These are phyloP conservation scores for Tenthredo distinguenda DNA, from an alignment of 2,888 invertebrate genomes.

Conservation along the genomic window DNA sequence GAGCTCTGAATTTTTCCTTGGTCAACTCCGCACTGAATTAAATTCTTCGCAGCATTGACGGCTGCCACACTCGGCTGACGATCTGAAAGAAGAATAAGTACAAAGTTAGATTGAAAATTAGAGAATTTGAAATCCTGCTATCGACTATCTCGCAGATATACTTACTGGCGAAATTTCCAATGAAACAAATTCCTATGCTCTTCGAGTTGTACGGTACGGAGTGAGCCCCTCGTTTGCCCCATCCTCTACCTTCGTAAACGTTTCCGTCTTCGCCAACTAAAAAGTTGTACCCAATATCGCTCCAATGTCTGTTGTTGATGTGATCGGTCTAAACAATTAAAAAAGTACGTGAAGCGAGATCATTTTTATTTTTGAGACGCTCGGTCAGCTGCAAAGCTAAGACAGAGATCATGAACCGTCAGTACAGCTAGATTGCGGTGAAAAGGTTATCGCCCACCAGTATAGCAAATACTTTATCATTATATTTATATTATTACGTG, in stretches of 20 bases:
- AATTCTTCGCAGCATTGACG: conserved; percentile 81
- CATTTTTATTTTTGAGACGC: not conserved
- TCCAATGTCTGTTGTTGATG: conserved; percentile 67
- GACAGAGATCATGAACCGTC: not conserved
- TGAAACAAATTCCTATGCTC: conserved; percentile 86
- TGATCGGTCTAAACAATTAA: conserved; percentile 65
- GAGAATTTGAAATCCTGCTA: not conserved
- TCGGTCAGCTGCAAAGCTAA: not conserved
- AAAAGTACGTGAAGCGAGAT: not conserved
- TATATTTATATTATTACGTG: not conserved
- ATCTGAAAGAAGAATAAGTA: conserved; percentile 57
- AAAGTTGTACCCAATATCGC: conserved; percentile 73
- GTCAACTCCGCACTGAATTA: conserved; percentile 83
- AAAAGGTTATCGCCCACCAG: conserved; percentile 21
- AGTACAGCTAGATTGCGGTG: not conserved
- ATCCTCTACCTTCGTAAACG: conserved; percentile 73
- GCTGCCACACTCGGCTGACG: conserved; percentile 65
- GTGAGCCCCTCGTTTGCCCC: conserved; percentile 70
- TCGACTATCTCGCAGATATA: conserved; percentile 56
- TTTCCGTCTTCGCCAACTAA: conserved; percentile 73
- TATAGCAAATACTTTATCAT: not conserved
- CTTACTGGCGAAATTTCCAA: conserved; percentile 84
- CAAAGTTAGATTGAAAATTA: not conserved
- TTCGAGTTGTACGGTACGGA: conserved; percentile 81
- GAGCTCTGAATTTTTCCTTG: conserved; percentile 81